Base-by-base conservation (phyloP, 2,797 vertebrate species). In the Taeniopygia guttata region DNA sequence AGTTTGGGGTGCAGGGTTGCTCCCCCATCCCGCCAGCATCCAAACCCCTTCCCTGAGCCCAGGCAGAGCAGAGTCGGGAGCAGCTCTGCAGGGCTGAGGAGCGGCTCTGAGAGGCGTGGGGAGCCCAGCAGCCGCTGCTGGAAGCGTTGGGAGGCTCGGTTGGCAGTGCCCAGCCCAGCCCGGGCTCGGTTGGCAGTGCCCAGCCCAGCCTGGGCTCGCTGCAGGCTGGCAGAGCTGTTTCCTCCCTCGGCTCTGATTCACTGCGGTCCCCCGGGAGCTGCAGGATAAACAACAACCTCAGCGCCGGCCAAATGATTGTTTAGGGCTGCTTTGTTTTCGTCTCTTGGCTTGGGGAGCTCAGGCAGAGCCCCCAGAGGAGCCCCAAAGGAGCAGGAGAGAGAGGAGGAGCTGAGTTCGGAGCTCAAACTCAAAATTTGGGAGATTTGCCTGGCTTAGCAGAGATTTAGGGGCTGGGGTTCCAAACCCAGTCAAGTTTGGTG, bases 211-310 rank as follows among this genome's bases (percentile, higher is more conserved):
- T 59, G 23, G 75, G 46, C 70, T 45, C 7, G 0, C 68, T 51
- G 29, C 58, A 34, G 55, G 91, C 64, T 68, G 77, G 75, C 46
- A 38, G 75, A 49, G 81, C 60, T 42, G 75, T 64, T 76, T 70
- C 27, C 46, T 29, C 63, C 54, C 43, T 20, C 36, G 56, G 60
- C 64, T 11, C 7, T 79, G 78, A 85, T 85, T 93, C 89, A 93
- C 36, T 13, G 64, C 22, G 3, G 59, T 48, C 75, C 91, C 84
- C 1, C 38, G 54, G 93, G 87, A 96, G 91, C 75, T 29, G 87
- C 51, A 95, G 85, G 85, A 94, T 94, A 94, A 94, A 95, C 62
- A 94, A 85, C 43, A 40, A 9, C 0, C 6, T 40, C 54, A 84
- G 58, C 11, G 11, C 75, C 51, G 6, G 90, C 69, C 69, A 60